Percentiles rank a stretch among this genome's conserved stretches.
These are phyloP conservation scores for Malthinus flaveolus DNA, from an alignment of 2,888 invertebrate species.

Conservation along the genomic window DNA sequence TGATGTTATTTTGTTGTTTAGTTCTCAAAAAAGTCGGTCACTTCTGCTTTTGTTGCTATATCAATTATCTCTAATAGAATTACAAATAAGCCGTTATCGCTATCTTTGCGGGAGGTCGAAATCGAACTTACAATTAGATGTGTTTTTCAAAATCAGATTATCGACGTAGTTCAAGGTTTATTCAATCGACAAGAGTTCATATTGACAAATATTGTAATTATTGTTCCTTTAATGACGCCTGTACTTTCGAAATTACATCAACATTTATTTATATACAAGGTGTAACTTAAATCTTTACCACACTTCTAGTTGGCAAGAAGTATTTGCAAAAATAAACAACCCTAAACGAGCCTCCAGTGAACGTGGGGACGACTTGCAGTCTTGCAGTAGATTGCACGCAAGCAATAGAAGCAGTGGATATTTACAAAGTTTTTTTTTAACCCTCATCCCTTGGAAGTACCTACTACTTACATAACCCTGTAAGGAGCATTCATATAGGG, in stretches of 20 bases:
- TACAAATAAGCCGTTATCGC: not conserved
- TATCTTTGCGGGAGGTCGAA: conserved; percentile 3
- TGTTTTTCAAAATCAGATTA: not conserved
- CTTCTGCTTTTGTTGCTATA: not conserved
- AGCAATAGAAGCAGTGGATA: no score
- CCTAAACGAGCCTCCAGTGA: no score
- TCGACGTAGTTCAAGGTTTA: not conserved
- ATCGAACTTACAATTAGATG: not conserved
- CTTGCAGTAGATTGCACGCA: no score
- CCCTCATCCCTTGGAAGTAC: no score
- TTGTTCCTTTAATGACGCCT: not conserved
- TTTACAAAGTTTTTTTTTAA: no score
- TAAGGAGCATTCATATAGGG: no score
- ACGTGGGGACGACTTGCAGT: no score
- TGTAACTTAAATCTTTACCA: no score
- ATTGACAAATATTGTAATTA: not conserved
- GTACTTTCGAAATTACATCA: not conserved
- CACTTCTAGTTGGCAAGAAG: no score
- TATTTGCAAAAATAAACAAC: no score
- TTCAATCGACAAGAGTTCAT: not conserved
- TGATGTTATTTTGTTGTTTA: not conserved
- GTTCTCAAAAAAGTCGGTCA: not conserved
- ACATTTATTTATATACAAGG: no score
- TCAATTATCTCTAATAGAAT: not conserved
- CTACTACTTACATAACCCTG: no score